phyloP scores from a whole-genome alignment of 2,888 invertebrate species.

The Andrena marginata region DNA sequence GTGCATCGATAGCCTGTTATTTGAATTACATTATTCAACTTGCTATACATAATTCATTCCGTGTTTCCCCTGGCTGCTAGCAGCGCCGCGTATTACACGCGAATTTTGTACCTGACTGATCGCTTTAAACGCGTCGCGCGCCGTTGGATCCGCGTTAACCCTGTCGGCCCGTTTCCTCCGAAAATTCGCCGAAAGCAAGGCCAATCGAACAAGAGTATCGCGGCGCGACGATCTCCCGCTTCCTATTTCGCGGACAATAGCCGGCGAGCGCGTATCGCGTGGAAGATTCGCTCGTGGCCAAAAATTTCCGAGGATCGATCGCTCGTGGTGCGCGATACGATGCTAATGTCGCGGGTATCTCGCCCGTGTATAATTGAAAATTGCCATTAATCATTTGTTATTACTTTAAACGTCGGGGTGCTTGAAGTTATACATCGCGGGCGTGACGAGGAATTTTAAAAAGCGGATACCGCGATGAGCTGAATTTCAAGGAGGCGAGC shows the following conservation, averaged over 20 bases:
- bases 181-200: constrained; percentile 1
- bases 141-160: constrained; percentile 15
- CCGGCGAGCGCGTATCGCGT: background rate
- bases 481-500: constrained; percentile 26
- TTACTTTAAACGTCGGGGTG: constrained; percentile 3
- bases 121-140: constrained; percentile 16
- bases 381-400: constrained; percentile 39
- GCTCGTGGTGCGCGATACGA: constrained; percentile 9
- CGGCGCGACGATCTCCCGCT: constrained; percentile 10
- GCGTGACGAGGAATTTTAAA: constrained; percentile 19
- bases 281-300: constrained; percentile 10
- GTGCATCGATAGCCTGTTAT: constrained; percentile 45
- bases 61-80: constrained; percentile 22
- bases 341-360: constrained; percentile 18
- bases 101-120: constrained; percentile 39
- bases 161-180: background rate
- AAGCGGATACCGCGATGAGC: constrained; percentile 14
- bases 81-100: constrained; percentile 23
- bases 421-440: constrained; percentile 12
- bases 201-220: constrained; percentile 25
- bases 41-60: constrained; percentile 52
- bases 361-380: constrained; percentile 37
- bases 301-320: constrained; percentile 7
- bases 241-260: constrained; percentile 22
- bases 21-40: constrained; percentile 48